A percentile compares a stretch with the other conserved stretches of the same genome.
These are phyloP conservation scores for Lophotriccus pileatus DNA, from an alignment of 2,797 vertebrate species.

Conservation along the genomic window DNA sequence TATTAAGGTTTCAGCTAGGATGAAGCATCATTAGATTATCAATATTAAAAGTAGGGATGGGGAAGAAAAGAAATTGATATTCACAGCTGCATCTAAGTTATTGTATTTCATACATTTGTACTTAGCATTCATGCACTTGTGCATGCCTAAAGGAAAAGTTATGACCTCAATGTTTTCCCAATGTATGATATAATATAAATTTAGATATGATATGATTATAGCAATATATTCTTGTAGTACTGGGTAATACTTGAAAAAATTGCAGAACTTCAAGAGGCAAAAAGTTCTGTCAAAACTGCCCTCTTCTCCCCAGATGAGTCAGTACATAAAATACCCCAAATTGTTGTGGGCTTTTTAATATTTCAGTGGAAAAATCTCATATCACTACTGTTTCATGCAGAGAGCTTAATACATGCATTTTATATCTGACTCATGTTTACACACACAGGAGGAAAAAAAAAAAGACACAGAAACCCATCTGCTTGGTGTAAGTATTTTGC, in stretches of 20 bases:
- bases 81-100: not conserved
- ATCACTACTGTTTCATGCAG: not conserved
- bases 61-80: not conserved
- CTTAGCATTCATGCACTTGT: not conserved
- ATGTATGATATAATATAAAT: not conserved
- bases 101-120: not conserved
- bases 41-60: not conserved
- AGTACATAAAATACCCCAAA: not conserved
- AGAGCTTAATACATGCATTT: not conserved
- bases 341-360: not conserved
- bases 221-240: not conserved
- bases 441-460: rapidly evolving
- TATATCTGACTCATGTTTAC: not conserved
- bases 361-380: not conserved
- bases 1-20: not conserved
- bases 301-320: not conserved
- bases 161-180: not conserved
- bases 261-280: not conserved
- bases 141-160: not conserved
- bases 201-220: not conserved
- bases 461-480: not conserved
- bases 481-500: not conserved
- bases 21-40: not conserved
- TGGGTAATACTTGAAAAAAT: not conserved
- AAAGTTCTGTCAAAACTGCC: not conserved